Base-by-base conservation (phyloP, 2,797 vertebrate genomes). In the Astyanax mexicanus region DNA sequence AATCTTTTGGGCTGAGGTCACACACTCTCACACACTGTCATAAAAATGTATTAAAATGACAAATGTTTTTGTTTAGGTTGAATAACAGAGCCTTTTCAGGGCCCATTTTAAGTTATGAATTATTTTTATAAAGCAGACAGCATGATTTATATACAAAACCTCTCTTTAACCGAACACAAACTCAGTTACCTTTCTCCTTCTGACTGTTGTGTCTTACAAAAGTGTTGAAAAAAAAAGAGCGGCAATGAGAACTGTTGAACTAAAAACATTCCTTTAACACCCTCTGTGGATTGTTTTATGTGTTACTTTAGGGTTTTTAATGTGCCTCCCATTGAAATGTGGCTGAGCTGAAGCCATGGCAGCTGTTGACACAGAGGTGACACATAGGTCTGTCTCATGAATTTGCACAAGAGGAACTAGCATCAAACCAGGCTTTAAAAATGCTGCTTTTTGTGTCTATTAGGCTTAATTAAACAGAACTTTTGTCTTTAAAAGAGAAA, bases 401-500 rank as follows among this genome's bases (percentile, higher is more conserved):
- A 37, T 66, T 37, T 66, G 52, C 38, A 15, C 45, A 23, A 65
- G 47, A 54, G 49, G 19, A 62, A 27, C 13, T 65, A 44, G 38
- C 32, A 49, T 51, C 67, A 21, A 54, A 6, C 42, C 17, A 19
- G 38, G 76, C 51, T 21, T 45, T 68, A 52, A 73, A 73, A 68
- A 35, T 37, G 69, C n/a, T 19, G 38, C 64, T 77, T n/a, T n/a
- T n/a, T n/a, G n/a, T n/a, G 29, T 19, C 49, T 74, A 60, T 66
- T 69, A 61, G 61, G 47, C 6, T 32, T 15, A 52, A 32, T 37
- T 80, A 87, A 86, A 82, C 75, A 86, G 89, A 92, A n/a, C n/a
- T n/a, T n/a, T n/a, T n/a, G n/a, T n/a, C n/a, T n/a, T n/a, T n/a
- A n/a, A n/a, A n/a, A n/a, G 73, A 71, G 81, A 74, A 70, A 6